Base-by-base conservation (phyloP, 2,797 vertebrate genomes). In the Gouania willdenowi region DNA sequence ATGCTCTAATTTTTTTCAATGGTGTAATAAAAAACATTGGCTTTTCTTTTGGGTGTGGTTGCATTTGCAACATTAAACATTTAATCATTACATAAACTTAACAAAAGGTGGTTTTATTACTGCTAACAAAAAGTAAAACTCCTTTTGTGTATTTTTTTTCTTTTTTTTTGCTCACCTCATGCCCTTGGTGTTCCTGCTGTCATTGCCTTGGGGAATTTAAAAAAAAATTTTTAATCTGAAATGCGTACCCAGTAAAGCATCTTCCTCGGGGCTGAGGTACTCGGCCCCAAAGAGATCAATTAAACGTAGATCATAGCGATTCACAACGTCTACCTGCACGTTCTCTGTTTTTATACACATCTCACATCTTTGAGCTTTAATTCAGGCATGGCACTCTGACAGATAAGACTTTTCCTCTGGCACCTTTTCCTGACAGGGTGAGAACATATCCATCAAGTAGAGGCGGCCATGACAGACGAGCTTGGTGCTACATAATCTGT, bases 251-350 rank as follows among this genome's bases (percentile, higher is more conserved):
- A 11, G 32, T 25, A 19, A 42, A 33, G 33, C 11, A 15, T 39
- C 30, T 58, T 31, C 28, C 57, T 57, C 11, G 1, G 46, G 46
- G 48, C 58, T 34, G 17, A 20, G 45, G 47, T 66, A 61, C 49
- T 46, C 51, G 56, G 73, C 70, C 78, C 78, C 77, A 66, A 75
- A 75, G 75, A 86, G 77, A 82, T 84, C 78, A 81, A 83, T 84
- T 83, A 81, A 70, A 26, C 29, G 31, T 50, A 58, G 54, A 80
- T 71, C 56, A 63, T 37, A 64, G 66, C 50, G 66, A 75, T 81
- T 81, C 66, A 60, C 53, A 41, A 39, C 43, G 30, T 64, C 65
- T 54, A 71, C 68, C 66, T 77, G 45, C 32, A 39, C 52, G 15
- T 29, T 36, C 18, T 31, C 14, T 0, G 3, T 45, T 73, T 66